Percentiles rank a stretch among this genome's conserved stretches.
Conservation (phyloP, 1,140 invertebrate genomes). For the Ostrea denselamellosa region DNA sequence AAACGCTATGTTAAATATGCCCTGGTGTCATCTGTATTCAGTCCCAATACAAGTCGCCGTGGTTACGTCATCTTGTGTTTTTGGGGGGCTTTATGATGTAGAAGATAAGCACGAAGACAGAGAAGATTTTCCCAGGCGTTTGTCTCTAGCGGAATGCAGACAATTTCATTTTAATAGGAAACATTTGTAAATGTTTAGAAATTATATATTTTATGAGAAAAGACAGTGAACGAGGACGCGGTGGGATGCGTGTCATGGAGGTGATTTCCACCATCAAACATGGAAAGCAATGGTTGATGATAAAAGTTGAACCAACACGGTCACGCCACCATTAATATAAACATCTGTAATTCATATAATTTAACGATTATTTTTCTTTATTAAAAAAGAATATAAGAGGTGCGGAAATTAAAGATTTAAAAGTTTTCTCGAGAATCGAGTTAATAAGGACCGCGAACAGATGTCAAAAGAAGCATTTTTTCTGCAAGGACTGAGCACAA, state of each 20-base stretch:
- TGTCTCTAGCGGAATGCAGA: slow-evolving; percentile 34
- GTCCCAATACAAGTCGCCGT: neutral
- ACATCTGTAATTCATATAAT: slow-evolving; percentile 39
- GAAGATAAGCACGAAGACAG: slow-evolving; percentile 20
- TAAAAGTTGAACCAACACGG: slow-evolving; percentile 28
- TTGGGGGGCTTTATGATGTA: neutral
- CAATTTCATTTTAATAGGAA: slow-evolving; percentile 37
- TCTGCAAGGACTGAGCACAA: slow-evolving; percentile 15
- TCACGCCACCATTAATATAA: slow-evolving; percentile 32
- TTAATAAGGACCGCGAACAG: slow-evolving; percentile 12
- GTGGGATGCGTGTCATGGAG: slow-evolving; percentile 7
- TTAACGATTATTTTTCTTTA: slow-evolving; percentile 39
- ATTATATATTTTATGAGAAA: slow-evolving; percentile 38
- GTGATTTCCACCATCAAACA: slow-evolving; percentile 18
- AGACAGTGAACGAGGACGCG: slow-evolving; percentile 18
- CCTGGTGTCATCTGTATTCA: slow-evolving; percentile 25
- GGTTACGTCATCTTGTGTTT: slow-evolving; percentile 18
- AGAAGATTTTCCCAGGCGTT: slow-evolving; percentile 21
- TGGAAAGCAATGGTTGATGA: slow-evolving; percentile 37
- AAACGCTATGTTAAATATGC: slow-evolving; percentile 26
- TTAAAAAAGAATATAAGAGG: slow-evolving; percentile 40
- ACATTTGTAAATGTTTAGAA: slow-evolving; percentile 40
- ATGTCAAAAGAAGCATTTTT: neutral
- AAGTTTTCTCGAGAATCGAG: slow-evolving; percentile 3
- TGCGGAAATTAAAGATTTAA: slow-evolving; percentile 39